Evolutionary conservation across 2,797 vertebrate genomes (phyloP), one percentile per base, ranked within the genome.

Genomic region (Molossus alvarezi): DNA sequence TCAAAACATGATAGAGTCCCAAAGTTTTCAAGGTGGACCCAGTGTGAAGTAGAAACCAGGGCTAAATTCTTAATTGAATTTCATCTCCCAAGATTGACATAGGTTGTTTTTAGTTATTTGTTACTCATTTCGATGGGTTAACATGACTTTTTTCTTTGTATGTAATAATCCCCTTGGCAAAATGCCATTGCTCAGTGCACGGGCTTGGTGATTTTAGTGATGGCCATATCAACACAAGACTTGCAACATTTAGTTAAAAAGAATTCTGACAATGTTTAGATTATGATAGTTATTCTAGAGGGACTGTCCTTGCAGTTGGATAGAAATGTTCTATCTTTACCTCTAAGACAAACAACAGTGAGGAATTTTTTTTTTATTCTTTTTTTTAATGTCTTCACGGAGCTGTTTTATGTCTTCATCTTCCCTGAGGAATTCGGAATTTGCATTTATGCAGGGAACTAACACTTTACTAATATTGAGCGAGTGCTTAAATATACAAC

Each of bases 241-340:
- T 88, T 67, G 3, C 80, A 95, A n/a, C n/a, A n/a, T 64, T 73
- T 82, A 85, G 7, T 73, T 51, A 72, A 55, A n/a, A 94, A 80
- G 55, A 90, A 93, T 92, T 71, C 53, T 94, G 64, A 60, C 85
- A 92, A 14, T 87, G 80, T 92, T 95, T 96, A 90, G 62, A 79
- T 83, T 83, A 86, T 41, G 80, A 62, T 71, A 86, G 65, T 45
- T 45, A 45, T 45, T 45, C 81, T 60, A 89, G 73, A 87, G 37
- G 14, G 60, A 33, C 29, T 94, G 10, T 21, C 17, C 41, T 81
- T 90, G 41, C 5, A 72, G 48, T 94, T 89, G 83, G 94, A 95
- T 88, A 91, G 94, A 95, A 90, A 88, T 41, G 21, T 88, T 92
- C 73, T 96, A 9, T 87, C 85, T 96, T 96, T 95, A 65, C 88